phyloP scores from a whole-genome alignment of 2,113 vertebrate species.

The Syngnathus scovelli region DNA sequence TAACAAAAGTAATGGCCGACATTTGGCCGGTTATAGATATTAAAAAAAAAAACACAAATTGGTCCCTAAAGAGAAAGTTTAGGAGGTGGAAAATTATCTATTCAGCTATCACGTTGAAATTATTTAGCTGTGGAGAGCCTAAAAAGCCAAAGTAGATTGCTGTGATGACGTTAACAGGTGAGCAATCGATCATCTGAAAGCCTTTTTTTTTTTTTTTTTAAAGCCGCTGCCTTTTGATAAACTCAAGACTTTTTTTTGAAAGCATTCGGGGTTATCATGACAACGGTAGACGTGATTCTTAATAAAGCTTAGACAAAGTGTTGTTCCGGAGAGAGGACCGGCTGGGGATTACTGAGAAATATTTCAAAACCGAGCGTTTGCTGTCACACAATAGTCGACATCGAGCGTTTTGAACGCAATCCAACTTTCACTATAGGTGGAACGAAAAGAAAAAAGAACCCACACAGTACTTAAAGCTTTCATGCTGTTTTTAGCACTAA shows the following conservation, averaged over 20 bases:
- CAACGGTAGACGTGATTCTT: conserved; percentile 15
- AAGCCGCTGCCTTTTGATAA: conserved; percentile 22
- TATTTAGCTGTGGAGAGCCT: not conserved
- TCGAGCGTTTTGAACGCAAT: conserved; percentile 24
- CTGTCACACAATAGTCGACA: conserved; percentile 14
- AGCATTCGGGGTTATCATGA: conserved; percentile 21
- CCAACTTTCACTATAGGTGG: conserved; percentile 36
- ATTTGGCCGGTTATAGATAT: not conserved
- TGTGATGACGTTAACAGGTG: conserved; percentile 12
- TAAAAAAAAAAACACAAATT: not conserved
- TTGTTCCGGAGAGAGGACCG: conserved; percentile 12
- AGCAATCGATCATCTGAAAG: conserved; percentile 3
- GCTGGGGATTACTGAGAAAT: not conserved
- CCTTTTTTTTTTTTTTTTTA: not conserved
- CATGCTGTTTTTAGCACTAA: conserved; percentile 38
- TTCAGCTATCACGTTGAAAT: not conserved
- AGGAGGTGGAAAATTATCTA: not conserved
- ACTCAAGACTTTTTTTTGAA: conserved; percentile 32
- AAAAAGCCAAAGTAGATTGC: conserved; percentile 13
- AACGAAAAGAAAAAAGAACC: conserved; percentile 13
- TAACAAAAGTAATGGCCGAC: not conserved
- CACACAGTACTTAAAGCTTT: conserved; percentile 28
- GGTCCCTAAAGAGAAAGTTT: not conserved
- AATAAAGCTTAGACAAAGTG: conserved; percentile 1
- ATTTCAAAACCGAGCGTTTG: conserved; percentile 6